phyloP scores from a whole-genome alignment of 2,113 vertebrate genomes.

The Phasianus colchicus region DNA sequence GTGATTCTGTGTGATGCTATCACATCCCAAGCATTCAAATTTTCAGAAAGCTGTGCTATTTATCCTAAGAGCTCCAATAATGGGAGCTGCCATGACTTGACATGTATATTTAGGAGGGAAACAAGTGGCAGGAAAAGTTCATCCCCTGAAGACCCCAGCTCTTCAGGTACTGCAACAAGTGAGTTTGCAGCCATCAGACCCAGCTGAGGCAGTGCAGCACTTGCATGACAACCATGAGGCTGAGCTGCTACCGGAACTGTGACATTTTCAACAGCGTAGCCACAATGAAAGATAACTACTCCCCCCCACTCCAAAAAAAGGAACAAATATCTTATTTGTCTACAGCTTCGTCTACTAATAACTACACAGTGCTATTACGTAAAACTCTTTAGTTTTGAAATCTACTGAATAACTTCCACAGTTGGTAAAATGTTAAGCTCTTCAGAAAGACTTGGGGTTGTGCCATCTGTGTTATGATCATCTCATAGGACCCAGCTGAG shows the following conservation, averaged over 20 bases:
- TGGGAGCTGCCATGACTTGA: not conserved
- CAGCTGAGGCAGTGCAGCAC: not conserved
- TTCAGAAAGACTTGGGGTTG: not conserved
- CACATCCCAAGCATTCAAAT: not conserved
- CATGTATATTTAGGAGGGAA: not conserved
- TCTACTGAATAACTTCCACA: not conserved
- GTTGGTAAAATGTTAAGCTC: not conserved
- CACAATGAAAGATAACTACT: not conserved
- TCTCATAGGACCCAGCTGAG: not conserved
- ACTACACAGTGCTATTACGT: not conserved
- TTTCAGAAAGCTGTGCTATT: not conserved
- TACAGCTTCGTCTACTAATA: not conserved
- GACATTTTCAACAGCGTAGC: not conserved
- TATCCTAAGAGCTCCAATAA: not conserved
- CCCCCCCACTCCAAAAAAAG: not conserved
- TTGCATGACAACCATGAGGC: not conserved
- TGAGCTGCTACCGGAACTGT: not conserved
- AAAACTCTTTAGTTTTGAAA: not conserved
- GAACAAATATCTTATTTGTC: not conserved
- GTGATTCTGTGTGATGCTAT: not conserved
- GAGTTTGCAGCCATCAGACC: not conserved
- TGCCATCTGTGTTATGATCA: not conserved
- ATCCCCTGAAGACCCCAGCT: not conserved
- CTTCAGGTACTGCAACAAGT: not conserved
- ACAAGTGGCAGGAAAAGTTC: fast-evolving